Percentiles rank a stretch among this genome's conserved stretches.
Conservation (phyloP, 2,113 vertebrate species). For the Symphodus melops region DNA sequence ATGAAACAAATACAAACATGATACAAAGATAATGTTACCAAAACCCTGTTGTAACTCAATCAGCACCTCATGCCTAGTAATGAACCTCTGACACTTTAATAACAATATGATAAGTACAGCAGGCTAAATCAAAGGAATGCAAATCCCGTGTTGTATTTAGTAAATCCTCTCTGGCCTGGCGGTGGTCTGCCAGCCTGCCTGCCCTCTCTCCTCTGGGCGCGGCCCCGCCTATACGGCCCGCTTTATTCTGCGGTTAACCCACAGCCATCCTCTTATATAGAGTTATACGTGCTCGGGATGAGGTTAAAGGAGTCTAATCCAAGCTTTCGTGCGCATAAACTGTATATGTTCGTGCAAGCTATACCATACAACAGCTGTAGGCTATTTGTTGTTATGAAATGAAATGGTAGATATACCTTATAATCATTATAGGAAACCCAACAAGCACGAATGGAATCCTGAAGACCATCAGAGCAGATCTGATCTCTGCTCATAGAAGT, state of each 20-base stretch:
- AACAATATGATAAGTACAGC: background rate
- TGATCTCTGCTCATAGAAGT: background rate
- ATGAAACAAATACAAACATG: too few relatives aligned
- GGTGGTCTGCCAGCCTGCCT: constrained; percentile 48
- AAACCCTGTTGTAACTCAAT: too few relatives aligned
- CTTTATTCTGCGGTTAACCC: constrained; percentile 47
- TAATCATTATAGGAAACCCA: background rate
- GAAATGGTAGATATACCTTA: constrained; percentile 11
- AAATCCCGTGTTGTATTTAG: constrained; percentile 37
- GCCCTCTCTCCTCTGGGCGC: constrained; percentile 47
- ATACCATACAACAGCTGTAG: background rate
- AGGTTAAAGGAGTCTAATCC: constrained; percentile 36
- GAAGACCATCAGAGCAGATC: background rate
- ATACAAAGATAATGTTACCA: too few relatives aligned
- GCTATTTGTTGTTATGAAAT: background rate
- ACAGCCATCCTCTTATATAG: constrained; percentile 12
- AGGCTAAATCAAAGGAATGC: background rate
- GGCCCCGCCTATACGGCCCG: constrained; percentile 38
- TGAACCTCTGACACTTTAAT: background rate
- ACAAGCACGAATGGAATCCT: background rate
- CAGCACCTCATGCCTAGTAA: background rate
- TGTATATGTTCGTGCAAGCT: background rate
- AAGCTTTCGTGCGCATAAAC: constrained; percentile 15
- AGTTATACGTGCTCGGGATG: constrained; percentile 38
- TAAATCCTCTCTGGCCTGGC: constrained; percentile 34